Percentiles rank a stretch among this genome's conserved stretches.
phyloP scores from a whole-genome alignment of 1,140 invertebrate species.

The Dinothrombium tinctorium region DNA sequence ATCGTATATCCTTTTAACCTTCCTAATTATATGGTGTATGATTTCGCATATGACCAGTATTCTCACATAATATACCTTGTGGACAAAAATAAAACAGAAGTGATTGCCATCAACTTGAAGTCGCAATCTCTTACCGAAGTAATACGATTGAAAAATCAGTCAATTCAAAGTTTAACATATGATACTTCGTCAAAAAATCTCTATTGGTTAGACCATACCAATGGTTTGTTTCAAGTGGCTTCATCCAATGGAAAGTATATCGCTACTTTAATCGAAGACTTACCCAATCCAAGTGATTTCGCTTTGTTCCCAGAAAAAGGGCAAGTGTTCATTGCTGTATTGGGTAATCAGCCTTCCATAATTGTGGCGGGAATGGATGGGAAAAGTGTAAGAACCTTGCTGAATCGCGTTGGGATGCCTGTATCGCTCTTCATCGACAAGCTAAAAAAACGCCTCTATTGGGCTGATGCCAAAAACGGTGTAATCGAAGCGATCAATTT shows the following conservation, averaged over 20 bases:
- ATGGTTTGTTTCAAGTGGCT: constrained; percentile 21
- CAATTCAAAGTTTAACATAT: constrained; percentile 20
- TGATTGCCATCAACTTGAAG: constrained; percentile 2
- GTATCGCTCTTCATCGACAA: constrained; percentile 9
- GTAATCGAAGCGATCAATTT: constrained; percentile 11
- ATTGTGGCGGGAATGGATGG: constrained; percentile 14
- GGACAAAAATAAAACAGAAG: background rate
- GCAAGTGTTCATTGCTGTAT: constrained; percentile 11
- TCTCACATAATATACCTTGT: constrained; percentile 22
- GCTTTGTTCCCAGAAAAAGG: constrained; percentile 8
- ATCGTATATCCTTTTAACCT: background rate
- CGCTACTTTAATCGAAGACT: constrained; percentile 12
- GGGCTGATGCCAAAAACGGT: constrained; percentile 12
- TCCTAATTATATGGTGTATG: background rate
- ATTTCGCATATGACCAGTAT: constrained; percentile 21
- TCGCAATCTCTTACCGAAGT: background rate
- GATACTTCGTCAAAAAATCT: constrained; percentile 26
- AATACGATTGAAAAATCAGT: background rate
- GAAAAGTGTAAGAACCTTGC: background rate
- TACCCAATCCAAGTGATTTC: constrained; percentile 12
- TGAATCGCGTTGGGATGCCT: background rate
- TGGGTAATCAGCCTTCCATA: constrained; percentile 10
- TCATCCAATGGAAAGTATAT: constrained; percentile 21
- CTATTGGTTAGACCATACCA: constrained; percentile 24
- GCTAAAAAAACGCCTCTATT: constrained; percentile 10